Conservation (phyloP, 1,140 invertebrate species). For the Tetramorium alpestre region DNA sequence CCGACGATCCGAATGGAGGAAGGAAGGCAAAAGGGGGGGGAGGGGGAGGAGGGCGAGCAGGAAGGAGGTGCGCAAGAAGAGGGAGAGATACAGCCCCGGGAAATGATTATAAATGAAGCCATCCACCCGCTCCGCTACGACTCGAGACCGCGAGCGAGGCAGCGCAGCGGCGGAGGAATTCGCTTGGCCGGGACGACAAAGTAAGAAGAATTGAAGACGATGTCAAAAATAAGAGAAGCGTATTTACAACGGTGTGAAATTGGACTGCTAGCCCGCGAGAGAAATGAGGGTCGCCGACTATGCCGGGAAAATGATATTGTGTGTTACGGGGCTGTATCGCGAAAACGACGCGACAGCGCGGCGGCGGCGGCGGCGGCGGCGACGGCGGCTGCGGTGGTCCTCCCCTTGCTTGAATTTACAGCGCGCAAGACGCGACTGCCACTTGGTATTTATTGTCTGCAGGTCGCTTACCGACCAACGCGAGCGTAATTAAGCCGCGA, state of each 20-base stretch:
- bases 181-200: slow-evolving; percentile 74
- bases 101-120: slow-evolving; percentile 85
- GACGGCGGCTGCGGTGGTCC: slow-evolving; percentile 21
- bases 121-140: slow-evolving; percentile 70
- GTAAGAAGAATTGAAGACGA: slow-evolving; percentile 81
- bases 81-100: slow-evolving; percentile 79
- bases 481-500: slow-evolving; percentile 53
- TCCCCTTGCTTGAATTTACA: slow-evolving; percentile 65
- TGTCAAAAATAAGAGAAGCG: slow-evolving; percentile 82
- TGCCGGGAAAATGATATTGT: slow-evolving; percentile 81
- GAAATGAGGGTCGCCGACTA: slow-evolving; percentile 80
- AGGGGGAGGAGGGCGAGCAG: neutral
- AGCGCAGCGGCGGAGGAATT: slow-evolving; percentile 66
- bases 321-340: slow-evolving; percentile 71
- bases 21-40: neutral
- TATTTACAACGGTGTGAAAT: slow-evolving; percentile 85
- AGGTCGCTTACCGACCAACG: slow-evolving; percentile 51
- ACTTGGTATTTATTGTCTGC: slow-evolving; percentile 72
- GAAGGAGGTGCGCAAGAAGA: slow-evolving; percentile 34
- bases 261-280: slow-evolving; percentile 81
- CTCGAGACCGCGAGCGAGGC: slow-evolving; percentile 57
- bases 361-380: slow-evolving; percentile 24
- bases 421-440: slow-evolving; percentile 54
- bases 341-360: slow-evolving; percentile 63
- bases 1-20: slow-evolving; percentile 8